Evolutionary conservation across 2,888 invertebrate genomes (phyloP), one percentile per base, ranked within the genome.

Genomic region (Gymnosoma rotundatum): DNA sequence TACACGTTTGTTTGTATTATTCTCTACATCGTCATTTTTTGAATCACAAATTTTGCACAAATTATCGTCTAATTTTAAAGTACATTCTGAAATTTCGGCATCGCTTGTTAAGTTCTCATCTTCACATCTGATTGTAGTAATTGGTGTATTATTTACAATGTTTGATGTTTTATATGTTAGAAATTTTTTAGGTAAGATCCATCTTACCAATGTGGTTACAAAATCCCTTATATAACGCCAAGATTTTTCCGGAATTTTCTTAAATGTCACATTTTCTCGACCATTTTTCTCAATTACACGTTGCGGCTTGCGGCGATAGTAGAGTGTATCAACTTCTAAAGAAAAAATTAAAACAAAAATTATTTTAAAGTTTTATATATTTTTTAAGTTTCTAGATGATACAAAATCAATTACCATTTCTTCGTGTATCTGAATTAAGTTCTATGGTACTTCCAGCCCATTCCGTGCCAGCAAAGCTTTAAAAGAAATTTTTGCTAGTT

Each of bases 151-250:
- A 81, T 84, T 84, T 84, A 84, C 84, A 84, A 56, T 76, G 64
- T 38, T 45, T 42, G 63, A 14, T 80, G 76, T 48, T 70, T 50
- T 32, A 50, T 58, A 63, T 42, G 67, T 78, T 72, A 86, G 18
- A 81, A 72, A 86, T 76, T 72, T 74, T 58, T 83, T 78, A 52
- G 83, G 86, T 18, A 86, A 67, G 70, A 86, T 74, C 58, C 79
- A 79, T 81, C 98, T 98, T 87, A 99, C 97, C 89, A 98, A 93
- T 0, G 97, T 97, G 36, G 97, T 97, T 92, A 97, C 97, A 89
- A 96, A 94, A 91, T 97, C 97, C 91, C 96, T 95, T 69, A 96
- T 94, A 89, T 95, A 97, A 73, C 96, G 94, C 89, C 96, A 91
- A 38, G 96, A 94, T 79, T 96, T 94, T 92, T 94, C 86, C 20